Evolutionary conservation across 2,797 vertebrate genomes (phyloP).

Genomic region (Pantherophis vulpinus): DNA sequence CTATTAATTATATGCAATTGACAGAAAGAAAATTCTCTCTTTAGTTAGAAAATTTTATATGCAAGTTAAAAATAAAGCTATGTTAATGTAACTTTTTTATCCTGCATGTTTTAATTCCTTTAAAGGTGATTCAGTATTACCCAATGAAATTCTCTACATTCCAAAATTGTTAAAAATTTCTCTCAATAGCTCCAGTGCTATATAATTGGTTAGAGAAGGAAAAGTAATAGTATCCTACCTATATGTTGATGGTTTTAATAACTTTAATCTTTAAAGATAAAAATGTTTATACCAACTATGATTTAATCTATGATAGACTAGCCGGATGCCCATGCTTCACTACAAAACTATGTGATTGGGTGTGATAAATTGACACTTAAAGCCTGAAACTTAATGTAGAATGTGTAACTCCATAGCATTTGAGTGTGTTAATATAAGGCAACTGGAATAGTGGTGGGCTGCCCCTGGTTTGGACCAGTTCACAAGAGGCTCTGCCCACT

Average conservation of each 20-base stretch:
- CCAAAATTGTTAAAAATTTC: slow-evolving; percentile 31
- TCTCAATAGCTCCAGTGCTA: not conserved
- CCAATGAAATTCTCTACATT: slow-evolving; percentile 17
- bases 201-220: not conserved
- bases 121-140: slow-evolving; percentile 51
- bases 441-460: no score
- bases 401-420: no score
- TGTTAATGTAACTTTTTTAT: slow-evolving; percentile 65
- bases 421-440: no score
- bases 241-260: not conserved
- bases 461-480: no score
- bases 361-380: no score
- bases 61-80: slow-evolving; percentile 67
- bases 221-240: not conserved
- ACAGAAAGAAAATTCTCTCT: slow-evolving; percentile 67
- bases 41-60: slow-evolving; percentile 69
- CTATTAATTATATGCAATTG: slow-evolving; percentile 41
- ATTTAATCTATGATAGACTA: not conserved
- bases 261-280: not conserved
- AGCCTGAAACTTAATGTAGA: no score
- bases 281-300: not conserved
- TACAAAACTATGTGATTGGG: no score
- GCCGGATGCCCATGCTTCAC: no score
- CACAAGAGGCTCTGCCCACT: no score
- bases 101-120: slow-evolving; percentile 47